Conservation (phyloP, 2,888 invertebrate genomes). For the Nomada goodeniana region DNA sequence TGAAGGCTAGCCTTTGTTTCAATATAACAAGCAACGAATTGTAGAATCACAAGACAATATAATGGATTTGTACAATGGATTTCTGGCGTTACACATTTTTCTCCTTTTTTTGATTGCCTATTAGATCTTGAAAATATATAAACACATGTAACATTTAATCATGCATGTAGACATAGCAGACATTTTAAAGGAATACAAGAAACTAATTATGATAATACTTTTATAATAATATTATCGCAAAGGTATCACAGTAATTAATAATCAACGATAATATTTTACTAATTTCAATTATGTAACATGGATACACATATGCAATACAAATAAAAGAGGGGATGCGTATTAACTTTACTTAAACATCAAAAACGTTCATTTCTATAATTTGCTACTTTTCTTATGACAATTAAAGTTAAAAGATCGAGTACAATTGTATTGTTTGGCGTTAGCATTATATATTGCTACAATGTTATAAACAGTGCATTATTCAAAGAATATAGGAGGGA, state of each 20-base stretch:
- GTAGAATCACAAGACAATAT: background rate
- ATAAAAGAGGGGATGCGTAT: conserved; percentile 12
- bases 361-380: background rate
- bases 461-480: conserved; percentile 6
- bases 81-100: background rate
- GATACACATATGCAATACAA: background rate
- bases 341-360: background rate
- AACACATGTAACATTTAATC: background rate
- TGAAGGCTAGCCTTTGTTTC: background rate
- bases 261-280: conserved; percentile 9
- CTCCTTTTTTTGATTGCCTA: background rate
- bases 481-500: conserved; percentile 2
- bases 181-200: background rate
- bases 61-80: background rate
- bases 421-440: conserved; percentile 16
- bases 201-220: background rate
- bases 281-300: conserved; percentile 54
- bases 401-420: background rate
- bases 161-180: background rate
- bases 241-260: background rate
- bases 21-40: too few relatives aligned
- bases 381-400: background rate
- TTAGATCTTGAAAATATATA: background rate
- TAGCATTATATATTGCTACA: conserved; percentile 8
- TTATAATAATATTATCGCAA: background rate